Conservation (phyloP, 1,140 invertebrate genomes). For the silkworm (Bombyx mori) region ASM3026992v2 NC_085111.1:8207001-8207500, state of each 20-base stretch:
- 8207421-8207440: no score
- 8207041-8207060: no score
- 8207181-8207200: constrained; percentile 53
- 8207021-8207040: no score
- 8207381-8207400: neutral
- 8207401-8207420: no score
- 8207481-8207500: no score
- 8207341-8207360: constrained; percentile 7
- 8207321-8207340: constrained; percentile 25
- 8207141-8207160: constrained; percentile 17
- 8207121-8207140: constrained; percentile 14
- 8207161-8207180: constrained; percentile 34
- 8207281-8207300: constrained; percentile 62
- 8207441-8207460: no score
- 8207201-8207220: constrained; percentile 51
- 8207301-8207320: constrained; percentile 50
- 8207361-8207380: neutral
- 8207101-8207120: constrained; percentile 2
- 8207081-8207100: constrained; percentile 17
- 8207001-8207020: no score
- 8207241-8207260: constrained; percentile 52
- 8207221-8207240: constrained; percentile 59
- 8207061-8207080: constrained; percentile 7
- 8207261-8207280: constrained; percentile 60
- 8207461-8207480: no score